Evolutionary conservation across 1,140 invertebrate species (phyloP).

Genomic region (Palaemon carinicauda): DNA sequence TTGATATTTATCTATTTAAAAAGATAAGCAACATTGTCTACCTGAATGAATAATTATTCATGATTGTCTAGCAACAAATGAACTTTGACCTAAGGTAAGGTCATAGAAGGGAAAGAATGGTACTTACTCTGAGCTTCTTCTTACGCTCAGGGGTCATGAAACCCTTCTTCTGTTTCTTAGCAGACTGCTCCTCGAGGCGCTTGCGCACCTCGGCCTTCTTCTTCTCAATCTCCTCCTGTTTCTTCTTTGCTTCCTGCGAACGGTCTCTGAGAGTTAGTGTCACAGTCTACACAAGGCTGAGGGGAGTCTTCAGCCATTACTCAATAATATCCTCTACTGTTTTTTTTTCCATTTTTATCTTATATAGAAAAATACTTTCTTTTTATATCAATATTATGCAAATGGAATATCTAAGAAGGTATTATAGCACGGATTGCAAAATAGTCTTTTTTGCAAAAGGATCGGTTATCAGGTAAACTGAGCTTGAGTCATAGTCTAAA

Average conservation of each 20-base stretch:
- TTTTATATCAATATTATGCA: too few species aligned
- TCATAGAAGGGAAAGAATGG: constrained; percentile 51
- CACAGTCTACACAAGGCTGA: background rate
- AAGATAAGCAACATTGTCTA: too few species aligned
- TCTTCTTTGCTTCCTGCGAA: constrained; percentile 80
- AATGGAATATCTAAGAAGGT: too few species aligned
- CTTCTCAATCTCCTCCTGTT: constrained; percentile 91
- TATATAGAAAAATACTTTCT: background rate
- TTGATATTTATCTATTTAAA: too few species aligned
- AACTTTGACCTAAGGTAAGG: background rate
- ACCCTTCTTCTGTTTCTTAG: constrained; percentile 96
- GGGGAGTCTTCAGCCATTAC: background rate
- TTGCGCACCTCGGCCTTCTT: constrained; percentile 94
- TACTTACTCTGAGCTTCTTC: constrained; percentile 89
- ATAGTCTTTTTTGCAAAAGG: too few species aligned
- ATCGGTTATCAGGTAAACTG: background rate
- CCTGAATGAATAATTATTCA: too few species aligned
- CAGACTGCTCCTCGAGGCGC: constrained; percentile 94
- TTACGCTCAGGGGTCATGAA: constrained; percentile 98
- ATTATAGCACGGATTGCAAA: too few species aligned
- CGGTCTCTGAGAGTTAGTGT: constrained; percentile 11
- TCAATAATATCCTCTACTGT: background rate
- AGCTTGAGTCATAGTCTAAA: background rate
- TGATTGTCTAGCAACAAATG: too few species aligned
- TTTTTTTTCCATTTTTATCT: background rate